Base-by-base conservation (phyloP, 1,140 invertebrate species). In the Tetragonula clypearis region DNA sequence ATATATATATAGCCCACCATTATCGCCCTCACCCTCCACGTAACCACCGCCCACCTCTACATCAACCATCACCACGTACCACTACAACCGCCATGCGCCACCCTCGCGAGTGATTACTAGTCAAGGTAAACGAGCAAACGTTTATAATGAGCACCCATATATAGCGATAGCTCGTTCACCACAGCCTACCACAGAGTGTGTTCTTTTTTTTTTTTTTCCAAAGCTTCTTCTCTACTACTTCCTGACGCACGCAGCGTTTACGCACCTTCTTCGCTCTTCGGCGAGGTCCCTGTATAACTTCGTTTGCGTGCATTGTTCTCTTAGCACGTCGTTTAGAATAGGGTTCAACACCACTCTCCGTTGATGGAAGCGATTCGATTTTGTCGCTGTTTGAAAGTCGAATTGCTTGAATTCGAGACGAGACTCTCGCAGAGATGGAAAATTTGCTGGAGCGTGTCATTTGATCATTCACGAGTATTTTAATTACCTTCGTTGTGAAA, bases 111-210 rank as follows among this genome's bases (percentile, higher is more conserved):
- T 92, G 91, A 93, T 60, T 91, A 90, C 91, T 94, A 94, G 94
- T 94, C 93, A 94, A 94, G 93, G 94, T 94, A 94, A 93, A 92
- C 90, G 89, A 90, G 88, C 90, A 88, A 30, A 90, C 79, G 89
- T 88, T 90, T 90, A 79, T 91, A 87, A 80, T 88, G 73, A 85
- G 87, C 89, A 88, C 86, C 55, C 71, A 85, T n/a, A 41, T 62
- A 58, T 88, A 90, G 78, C 53, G 86, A 71, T 90, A 90, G 84
- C 80, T 90, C 86, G 88, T 88, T 86, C 82, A 83, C 76, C 76
- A 12, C 81, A 60, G 35, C 78, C 58, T 66, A 72, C 60, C 9
- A 15, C 26, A 3, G 1, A 66, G 65, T n/a, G 26, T 30, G 30
- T 30, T 30, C 30, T 30, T 30, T 30, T 30, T 19, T 5, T 58